A percentile compares a stretch with the other conserved stretches of the same genome.
Evolutionary conservation across 2,888 invertebrate species (phyloP).

Genomic region (Sarcophaga carnaria): DNA sequence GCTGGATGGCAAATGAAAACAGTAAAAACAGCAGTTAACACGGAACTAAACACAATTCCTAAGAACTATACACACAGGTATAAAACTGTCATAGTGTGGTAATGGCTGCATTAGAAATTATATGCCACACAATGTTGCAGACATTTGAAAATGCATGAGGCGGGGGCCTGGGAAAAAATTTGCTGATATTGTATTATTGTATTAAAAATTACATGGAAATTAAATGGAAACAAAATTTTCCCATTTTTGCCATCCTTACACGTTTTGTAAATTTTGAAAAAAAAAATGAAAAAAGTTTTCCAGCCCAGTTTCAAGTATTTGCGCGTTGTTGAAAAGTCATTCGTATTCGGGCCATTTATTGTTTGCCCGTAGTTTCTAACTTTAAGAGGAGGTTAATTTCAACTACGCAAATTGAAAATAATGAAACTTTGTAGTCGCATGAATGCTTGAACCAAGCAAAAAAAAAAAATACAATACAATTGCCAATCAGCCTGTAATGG

Average conservation of each 20-base stretch:
- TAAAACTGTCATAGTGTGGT: not conserved
- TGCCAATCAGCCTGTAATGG: constrained; percentile 4
- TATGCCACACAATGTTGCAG: not conserved
- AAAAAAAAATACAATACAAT: not conserved
- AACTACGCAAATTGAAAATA: constrained; percentile 62
- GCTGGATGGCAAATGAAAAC: not conserved
- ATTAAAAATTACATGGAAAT: not conserved
- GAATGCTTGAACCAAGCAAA: not conserved
- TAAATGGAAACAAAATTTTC: not conserved
- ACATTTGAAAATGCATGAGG: not conserved
- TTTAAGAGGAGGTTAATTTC: constrained; percentile 26
- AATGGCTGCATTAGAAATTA: not conserved
- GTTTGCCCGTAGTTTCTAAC: not conserved
- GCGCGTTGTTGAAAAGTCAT: not conserved
- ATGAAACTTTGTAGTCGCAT: constrained; percentile 44
- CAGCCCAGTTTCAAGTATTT: not conserved
- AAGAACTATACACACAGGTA: not conserved
- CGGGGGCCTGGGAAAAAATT: not conserved
- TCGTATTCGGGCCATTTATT: not conserved
- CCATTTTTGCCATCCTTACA: not conserved
- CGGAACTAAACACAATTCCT: not conserved
- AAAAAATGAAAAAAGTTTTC: not conserved
- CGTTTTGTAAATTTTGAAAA: constrained; percentile 4
- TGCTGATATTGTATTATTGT: not conserved
- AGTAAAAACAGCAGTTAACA: constrained; percentile 9